phyloP scores from a whole-genome alignment of 2,113 vertebrate species.

The Atractosteus spatula region DNA sequence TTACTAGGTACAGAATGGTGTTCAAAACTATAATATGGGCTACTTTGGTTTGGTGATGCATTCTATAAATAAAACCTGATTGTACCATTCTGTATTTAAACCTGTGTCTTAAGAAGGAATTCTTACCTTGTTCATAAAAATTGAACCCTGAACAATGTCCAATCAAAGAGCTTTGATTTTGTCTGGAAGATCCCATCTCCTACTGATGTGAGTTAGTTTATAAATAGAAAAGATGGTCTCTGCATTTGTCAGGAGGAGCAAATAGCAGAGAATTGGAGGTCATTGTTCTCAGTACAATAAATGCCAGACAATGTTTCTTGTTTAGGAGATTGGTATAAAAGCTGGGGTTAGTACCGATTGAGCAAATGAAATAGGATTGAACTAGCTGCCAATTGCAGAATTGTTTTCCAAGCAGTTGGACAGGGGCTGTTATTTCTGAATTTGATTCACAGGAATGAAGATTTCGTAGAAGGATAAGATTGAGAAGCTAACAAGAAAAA shows the following conservation, averaged over 20 bases:
- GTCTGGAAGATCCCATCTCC: background rate
- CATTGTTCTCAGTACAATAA: too few relatives aligned
- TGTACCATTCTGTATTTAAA: too few relatives aligned
- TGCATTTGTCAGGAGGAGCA: background rate
- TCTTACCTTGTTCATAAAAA: too few relatives aligned
- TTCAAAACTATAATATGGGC: too few relatives aligned
- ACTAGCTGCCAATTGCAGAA: conserved; percentile 8
- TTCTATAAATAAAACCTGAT: too few relatives aligned
- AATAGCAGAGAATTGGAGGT: background rate
- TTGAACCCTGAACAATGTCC: too few relatives aligned
- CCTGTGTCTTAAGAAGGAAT: too few relatives aligned
- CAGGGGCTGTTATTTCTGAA: background rate
- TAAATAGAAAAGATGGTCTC: background rate
- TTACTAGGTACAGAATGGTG: too few relatives aligned
- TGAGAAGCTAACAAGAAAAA: background rate
- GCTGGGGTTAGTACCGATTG: too few relatives aligned
- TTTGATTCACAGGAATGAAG: background rate
- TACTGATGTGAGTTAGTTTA: conserved; percentile 1
- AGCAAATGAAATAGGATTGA: conserved; percentile 1
- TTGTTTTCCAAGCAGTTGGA: background rate
- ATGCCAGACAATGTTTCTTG: too few relatives aligned
- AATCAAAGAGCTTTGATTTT: background rate
- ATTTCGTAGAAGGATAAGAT: background rate
- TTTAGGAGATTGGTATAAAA: too few relatives aligned
- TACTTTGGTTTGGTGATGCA: too few relatives aligned